Base-by-base conservation (phyloP, 2,888 invertebrate genomes). In the Tipula vernalis region DNA sequence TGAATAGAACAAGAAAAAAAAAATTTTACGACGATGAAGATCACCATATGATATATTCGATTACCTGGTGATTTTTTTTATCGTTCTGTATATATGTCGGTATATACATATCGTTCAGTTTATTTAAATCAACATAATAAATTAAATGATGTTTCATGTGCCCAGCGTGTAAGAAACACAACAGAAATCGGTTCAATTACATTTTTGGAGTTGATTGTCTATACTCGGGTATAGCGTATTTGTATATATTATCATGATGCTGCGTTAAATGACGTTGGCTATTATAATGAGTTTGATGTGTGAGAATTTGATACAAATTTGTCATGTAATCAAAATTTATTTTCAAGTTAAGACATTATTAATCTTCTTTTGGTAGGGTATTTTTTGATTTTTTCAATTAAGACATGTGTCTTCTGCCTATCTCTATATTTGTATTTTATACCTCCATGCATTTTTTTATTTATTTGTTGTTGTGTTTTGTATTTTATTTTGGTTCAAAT, bases 41-140 rank as follows among this genome's bases (percentile, higher is more conserved):
- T 71, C 71, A 71, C 71, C 71, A 71, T 71, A 71, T 71, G 71
- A 71, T 71, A 71, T 71, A 71, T 71, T 71, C 71, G 71, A 71
- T 71, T 71, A 71, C 71, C 71, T 71, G 71, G 71, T 71, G 71
- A 10, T 71, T 71, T 71, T 28, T 28, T 71, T 18, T 28, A 71
- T 71, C 71, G 71, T 71, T 71, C 28, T 28, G 71, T 71, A 28
- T 71, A 28, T 28, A 71, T 10, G 12, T 71, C 15, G 5, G 13
- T 47, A 47, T 12, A 10, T 13, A 13, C 47, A n/a, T 51, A 51
- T 51, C n/a, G 51, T 13, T 15, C 51, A 51, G 4, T 71, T 18
- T 71, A 12, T 71, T 28, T 28, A 71, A 71, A 71, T 71, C 71
- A 71, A 71, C 71, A 71, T 71, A 71, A 71, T 71, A 71, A 71